These are phyloP conservation scores for Eufriesea mexicana DNA, from an alignment of 1,140 invertebrate species.

Conservation along the genomic window DNA sequence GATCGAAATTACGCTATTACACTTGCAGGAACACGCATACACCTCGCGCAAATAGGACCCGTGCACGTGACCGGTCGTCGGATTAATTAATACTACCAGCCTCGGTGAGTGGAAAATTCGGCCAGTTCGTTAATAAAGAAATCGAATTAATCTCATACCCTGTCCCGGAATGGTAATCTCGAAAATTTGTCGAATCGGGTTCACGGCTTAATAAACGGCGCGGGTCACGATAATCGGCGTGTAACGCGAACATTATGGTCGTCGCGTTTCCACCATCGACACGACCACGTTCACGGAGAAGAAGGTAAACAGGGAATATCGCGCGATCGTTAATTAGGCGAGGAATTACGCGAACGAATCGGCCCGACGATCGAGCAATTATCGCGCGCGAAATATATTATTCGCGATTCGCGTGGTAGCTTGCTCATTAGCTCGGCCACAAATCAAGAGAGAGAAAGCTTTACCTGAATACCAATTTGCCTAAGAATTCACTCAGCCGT, in stretches of 20 bases:
- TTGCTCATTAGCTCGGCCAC: neutral
- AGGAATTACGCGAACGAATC: neutral
- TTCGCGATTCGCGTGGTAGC: neutral
- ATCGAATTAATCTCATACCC: neutral
- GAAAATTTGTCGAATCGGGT: neutral
- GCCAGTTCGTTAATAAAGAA: neutral
- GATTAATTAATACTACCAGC: neutral
- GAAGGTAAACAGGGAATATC: neutral
- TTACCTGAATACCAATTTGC: neutral
- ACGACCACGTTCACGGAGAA: neutral
- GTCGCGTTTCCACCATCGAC: neutral
- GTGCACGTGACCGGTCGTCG: neutral
- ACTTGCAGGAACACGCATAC: no score
- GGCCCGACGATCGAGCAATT: neutral
- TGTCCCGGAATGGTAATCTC: neutral
- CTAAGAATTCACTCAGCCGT: neutral
- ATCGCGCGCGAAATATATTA: neutral
- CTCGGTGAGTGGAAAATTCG: neutral
- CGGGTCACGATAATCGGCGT: neutral
- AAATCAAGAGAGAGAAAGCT: neutral
- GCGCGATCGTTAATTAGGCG: neutral
- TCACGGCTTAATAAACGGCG: neutral
- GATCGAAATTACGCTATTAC: neutral
- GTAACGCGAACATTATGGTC: neutral
- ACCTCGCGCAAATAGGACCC: neutral